Evolutionary conservation across 2,113 vertebrate genomes (phyloP), one percentile per base, ranked within the genome.

Genomic region (Anseranas semipalmata): DNA sequence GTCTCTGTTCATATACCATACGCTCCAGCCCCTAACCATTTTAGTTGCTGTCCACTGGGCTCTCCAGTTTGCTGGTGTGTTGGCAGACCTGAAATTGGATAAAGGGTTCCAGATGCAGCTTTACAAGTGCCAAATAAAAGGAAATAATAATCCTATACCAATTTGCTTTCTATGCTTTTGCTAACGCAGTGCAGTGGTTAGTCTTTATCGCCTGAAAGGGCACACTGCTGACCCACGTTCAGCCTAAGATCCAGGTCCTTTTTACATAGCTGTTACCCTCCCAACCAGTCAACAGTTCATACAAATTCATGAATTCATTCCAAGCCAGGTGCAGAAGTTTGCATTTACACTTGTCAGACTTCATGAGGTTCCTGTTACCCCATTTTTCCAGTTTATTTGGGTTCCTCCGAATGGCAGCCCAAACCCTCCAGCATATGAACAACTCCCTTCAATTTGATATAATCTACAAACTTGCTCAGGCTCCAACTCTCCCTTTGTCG

Each of bases 281-380:
- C 24, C n/a, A 45, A 12, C 15, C 37, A 60, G 19, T 24, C 58
- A 32, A 2, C 22, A 28, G 35, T 59, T 37, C 53, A 2, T 19
- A 27, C 9, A 0, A 0, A 18, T 5, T 53, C 18, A 3, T 8
- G 1, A 15, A 53, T 14, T 68, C 28, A 24, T 58, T 70, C 41
- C 27, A 12, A 22, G 27, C 32, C 3, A 22, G 4, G 21, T 60
- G 45, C 55, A 37, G 52, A 79, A 58, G 14, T 24, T 45, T 56
- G n/a, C 32, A 35, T 71, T 89, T 79, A 21, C 33, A 28, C 21
- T 59, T 20, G 7, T 63, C 43, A 80, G 18, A 33, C 12, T 45
- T 72, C 10, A 12, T n/a, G 35, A 63, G 3, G 10, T 27, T 68
- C 43, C 10, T 39, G 6, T 17, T 35, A 77, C 13, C 18, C 14